Percentiles rank a stretch among this genome's conserved stretches.
Evolutionary conservation across 2,113 vertebrate species (phyloP).

Genomic region (Crocuta crocuta): DNA sequence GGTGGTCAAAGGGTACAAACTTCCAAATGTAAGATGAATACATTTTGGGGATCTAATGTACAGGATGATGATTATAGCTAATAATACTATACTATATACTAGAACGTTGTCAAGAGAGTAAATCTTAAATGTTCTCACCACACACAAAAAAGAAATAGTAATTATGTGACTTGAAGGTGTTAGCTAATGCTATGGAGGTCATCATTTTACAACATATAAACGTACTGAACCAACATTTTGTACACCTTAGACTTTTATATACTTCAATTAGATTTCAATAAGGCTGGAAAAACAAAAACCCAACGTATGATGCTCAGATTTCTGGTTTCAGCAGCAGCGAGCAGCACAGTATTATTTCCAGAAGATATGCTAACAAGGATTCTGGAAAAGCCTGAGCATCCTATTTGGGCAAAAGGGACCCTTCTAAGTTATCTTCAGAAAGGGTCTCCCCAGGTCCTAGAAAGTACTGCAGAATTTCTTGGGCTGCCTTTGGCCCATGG

Average conservation of each 20-base stretch:
- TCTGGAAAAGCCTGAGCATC: background rate
- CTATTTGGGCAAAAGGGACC: background rate
- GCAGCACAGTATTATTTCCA: background rate
- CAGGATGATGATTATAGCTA: no score
- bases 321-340: background rate
- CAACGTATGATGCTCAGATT: background rate
- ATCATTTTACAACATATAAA: background rate
- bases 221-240: background rate
- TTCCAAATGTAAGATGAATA: no score
- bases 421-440: background rate
- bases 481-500: background rate
- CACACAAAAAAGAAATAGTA: background rate
- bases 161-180: background rate
- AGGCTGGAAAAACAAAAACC: background rate
- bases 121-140: no score
- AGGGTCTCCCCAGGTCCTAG: background rate
- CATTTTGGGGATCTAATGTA: no score
- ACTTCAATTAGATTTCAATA: background rate
- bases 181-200: background rate
- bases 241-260: background rate
- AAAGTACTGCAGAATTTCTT: background rate
- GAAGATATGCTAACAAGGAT: no score
- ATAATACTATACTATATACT: no score
- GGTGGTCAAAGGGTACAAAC: background rate
- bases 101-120: no score